These are phyloP conservation scores for Solenopsis fugax DNA, from an alignment of 1,140 invertebrate species.

Conservation along the genomic window DNA sequence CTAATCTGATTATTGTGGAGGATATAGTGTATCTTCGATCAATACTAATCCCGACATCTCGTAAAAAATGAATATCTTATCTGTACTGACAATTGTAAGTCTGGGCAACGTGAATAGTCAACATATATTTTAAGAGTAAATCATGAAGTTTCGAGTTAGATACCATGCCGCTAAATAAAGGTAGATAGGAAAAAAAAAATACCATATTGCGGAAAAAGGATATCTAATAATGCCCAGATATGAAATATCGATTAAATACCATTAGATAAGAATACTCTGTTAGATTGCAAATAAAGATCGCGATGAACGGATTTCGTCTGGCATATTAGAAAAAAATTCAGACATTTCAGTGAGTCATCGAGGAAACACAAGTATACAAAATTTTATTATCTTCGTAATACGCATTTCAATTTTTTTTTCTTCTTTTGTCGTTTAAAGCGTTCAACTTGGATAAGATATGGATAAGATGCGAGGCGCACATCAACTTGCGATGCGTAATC, in stretches of 20 bases:
- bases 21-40: neutral
- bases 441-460: neutral
- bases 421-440: neutral
- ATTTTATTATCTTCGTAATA: neutral
- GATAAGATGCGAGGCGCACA: neutral
- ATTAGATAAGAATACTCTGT: neutral
- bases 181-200: neutral
- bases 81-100: neutral
- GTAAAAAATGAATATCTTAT: neutral
- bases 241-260: neutral
- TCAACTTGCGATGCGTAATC: neutral
- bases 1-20: neutral
- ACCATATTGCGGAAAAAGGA: neutral
- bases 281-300: neutral
- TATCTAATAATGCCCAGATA: neutral
- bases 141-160: conserved; percentile 31
- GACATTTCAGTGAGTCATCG: neutral
- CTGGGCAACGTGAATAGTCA: neutral
- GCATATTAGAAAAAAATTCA: neutral
- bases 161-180: conserved; percentile 48
- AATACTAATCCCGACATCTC: conserved; percentile 4
- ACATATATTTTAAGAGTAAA: conserved; percentile 14
- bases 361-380: neutral
- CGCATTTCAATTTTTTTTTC: neutral
- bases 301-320: neutral